These are phyloP conservation scores for Oreochromis niloticus DNA, from an alignment of 2,113 vertebrate genomes.

Conservation along the genomic window DNA sequence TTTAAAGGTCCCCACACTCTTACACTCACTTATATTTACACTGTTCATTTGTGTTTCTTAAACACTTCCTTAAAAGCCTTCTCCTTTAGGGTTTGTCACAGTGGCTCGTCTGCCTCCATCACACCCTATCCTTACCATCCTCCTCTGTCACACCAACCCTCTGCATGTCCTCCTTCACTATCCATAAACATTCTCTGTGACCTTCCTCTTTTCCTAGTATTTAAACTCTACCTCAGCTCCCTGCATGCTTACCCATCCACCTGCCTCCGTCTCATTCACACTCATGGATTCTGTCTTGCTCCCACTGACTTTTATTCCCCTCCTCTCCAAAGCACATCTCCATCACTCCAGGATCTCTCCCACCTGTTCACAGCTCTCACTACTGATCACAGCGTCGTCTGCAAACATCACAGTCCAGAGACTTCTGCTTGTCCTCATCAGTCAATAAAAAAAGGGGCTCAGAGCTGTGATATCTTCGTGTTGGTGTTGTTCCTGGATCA, in stretches of 20 bases:
- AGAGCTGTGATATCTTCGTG: fast-evolving
- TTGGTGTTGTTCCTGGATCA: background rate
- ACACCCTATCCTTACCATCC: fast-evolving
- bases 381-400: background rate
- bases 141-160: background rate
- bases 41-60: background rate
- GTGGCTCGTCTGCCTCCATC: background rate
- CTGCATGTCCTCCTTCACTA: background rate
- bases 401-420: background rate
- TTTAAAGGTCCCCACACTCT: background rate
- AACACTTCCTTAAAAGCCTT: background rate
- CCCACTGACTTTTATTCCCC: background rate
- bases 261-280: fast-evolving
- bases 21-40: background rate
- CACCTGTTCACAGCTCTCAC: background rate
- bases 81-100: background rate
- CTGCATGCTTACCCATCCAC: background rate
- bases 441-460: background rate
- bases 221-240: fast-evolving
- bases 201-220: background rate
- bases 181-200: fast-evolving
- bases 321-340: background rate
- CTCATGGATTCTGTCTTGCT: background rate
- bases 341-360: background rate
- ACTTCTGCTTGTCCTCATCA: background rate